These are phyloP conservation scores for Aleiodes testaceus DNA, from an alignment of 2,888 invertebrate genomes.

Conservation along the genomic window DNA sequence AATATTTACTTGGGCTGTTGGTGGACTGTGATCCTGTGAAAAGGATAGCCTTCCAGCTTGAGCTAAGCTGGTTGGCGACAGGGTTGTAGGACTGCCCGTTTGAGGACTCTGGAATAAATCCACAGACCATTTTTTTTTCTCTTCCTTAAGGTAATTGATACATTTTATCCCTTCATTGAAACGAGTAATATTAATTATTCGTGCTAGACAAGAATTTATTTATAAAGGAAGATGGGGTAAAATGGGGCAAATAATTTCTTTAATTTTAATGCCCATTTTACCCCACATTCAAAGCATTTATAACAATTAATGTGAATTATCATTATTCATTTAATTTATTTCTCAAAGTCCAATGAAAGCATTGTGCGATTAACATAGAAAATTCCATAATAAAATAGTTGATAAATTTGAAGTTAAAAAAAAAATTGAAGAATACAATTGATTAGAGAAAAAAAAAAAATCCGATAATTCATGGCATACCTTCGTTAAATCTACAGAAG, in stretches of 20 bases:
- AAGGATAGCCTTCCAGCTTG: conserved; percentile 72
- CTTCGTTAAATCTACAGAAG: conserved; percentile 24
- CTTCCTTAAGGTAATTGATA: conserved; percentile 3
- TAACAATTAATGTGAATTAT: conserved; percentile 19
- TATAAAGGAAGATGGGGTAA: too few species aligned
- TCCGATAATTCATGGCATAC: conserved; percentile 12
- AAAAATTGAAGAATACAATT: conserved; percentile 4
- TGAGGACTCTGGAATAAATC: conserved; percentile 78
- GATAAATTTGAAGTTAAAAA: background rate
- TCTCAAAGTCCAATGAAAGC: conserved; percentile 2
- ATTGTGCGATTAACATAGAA: conserved; percentile 13
- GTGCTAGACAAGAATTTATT: conserved; percentile 13
- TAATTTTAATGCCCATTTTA: too few species aligned
- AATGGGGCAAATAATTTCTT: too few species aligned
- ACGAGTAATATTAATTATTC: conserved; percentile 19
- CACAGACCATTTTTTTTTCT: conserved; percentile 49
- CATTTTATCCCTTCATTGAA: background rate
- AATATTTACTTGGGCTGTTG: conserved; percentile 72
- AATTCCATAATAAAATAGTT: background rate
- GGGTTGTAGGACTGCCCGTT: conserved; percentile 82
- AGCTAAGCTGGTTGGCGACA: conserved; percentile 80
- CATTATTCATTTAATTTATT: background rate
- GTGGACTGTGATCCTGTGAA: conserved; percentile 71
- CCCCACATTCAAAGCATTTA: background rate
- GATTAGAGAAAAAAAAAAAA: background rate